These are phyloP conservation scores for Spatulosminthurus flaviceps DNA, from an alignment of 2,888 invertebrate species.

Conservation along the genomic window DNA sequence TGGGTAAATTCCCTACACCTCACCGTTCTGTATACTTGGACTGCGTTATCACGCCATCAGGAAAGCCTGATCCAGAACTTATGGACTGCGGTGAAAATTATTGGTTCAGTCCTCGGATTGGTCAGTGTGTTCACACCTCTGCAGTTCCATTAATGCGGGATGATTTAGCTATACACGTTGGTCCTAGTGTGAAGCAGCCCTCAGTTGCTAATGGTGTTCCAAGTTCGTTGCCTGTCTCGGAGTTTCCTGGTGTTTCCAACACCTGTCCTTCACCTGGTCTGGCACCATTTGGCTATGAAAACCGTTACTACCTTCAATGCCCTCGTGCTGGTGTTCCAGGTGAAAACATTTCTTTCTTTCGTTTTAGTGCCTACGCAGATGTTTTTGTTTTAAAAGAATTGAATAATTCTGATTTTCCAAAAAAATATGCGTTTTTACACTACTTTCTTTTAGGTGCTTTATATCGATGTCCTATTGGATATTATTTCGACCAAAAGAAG, in stretches of 20 bases:
- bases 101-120: constrained; percentile 46
- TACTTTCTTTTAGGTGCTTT: constrained; percentile 51
- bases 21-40: constrained; percentile 44
- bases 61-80: constrained; percentile 28
- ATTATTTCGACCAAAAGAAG: constrained; percentile 49
- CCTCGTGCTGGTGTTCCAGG: constrained; percentile 29
- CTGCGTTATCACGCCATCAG: constrained; percentile 42
- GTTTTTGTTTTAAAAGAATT: not conserved
- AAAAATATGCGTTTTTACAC: too few species aligned
- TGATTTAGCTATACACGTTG: constrained; percentile 52
- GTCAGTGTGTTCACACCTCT: constrained; percentile 50
- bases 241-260: constrained; percentile 47
- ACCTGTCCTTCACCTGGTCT: constrained; percentile 44
- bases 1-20: constrained; percentile 43
- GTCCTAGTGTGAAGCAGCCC: constrained; percentile 38
- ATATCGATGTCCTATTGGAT: constrained; percentile 54
- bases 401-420: too few species aligned
- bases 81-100: constrained; percentile 50
- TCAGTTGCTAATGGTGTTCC: constrained; percentile 18
- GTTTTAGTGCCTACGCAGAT: not conserved
- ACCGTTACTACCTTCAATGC: constrained; percentile 52
- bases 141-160: constrained; percentile 45
- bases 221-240: constrained; percentile 18
- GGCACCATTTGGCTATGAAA: constrained; percentile 52
- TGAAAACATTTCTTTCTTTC: too few species aligned